A percentile compares a stretch with the other conserved stretches of the same genome.
Evolutionary conservation across 2,113 vertebrate species (phyloP).

Genomic region (Coregonus clupeaformis): DNA sequence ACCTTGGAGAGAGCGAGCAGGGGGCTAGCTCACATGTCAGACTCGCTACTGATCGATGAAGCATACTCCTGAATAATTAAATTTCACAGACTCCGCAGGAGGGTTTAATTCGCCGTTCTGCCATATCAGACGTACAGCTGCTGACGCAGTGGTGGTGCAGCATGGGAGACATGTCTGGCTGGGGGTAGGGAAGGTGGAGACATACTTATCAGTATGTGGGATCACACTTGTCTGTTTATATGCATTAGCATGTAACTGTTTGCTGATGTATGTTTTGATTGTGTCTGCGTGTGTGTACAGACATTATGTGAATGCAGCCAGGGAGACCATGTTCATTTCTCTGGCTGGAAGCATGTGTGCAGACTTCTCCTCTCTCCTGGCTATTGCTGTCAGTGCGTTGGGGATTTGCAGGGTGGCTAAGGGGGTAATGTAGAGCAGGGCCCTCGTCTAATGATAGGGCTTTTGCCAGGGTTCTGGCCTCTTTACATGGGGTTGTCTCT

Average conservation of each 20-base stretch:
- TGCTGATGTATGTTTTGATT: too few relatives aligned
- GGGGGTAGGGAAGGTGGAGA: too few relatives aligned
- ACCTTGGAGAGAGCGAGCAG: background rate
- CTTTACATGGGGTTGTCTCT: background rate
- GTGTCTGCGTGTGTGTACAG: background rate
- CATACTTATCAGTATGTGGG: background rate
- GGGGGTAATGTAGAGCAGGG: background rate
- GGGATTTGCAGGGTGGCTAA: background rate
- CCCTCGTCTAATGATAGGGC: background rate
- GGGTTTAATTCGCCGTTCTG: slow-evolving; percentile 21
- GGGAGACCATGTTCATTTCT: background rate
- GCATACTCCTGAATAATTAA: slow-evolving; percentile 56
- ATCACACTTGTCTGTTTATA: background rate
- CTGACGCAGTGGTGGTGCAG: slow-evolving; percentile 25
- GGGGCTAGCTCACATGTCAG: slow-evolving; percentile 6
- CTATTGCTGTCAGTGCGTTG: background rate
- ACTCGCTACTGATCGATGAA: slow-evolving; percentile 42
- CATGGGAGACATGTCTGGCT: background rate
- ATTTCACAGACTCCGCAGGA: slow-evolving; percentile 40
- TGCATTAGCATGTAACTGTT: background rate
- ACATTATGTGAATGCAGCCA: background rate
- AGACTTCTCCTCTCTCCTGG: background rate
- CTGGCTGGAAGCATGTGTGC: background rate
- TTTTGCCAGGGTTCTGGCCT: background rate
- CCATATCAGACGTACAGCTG: slow-evolving; percentile 17